Conservation (phyloP, 2,797 vertebrate species). For the Dromococcyx pavoninus region DNA sequence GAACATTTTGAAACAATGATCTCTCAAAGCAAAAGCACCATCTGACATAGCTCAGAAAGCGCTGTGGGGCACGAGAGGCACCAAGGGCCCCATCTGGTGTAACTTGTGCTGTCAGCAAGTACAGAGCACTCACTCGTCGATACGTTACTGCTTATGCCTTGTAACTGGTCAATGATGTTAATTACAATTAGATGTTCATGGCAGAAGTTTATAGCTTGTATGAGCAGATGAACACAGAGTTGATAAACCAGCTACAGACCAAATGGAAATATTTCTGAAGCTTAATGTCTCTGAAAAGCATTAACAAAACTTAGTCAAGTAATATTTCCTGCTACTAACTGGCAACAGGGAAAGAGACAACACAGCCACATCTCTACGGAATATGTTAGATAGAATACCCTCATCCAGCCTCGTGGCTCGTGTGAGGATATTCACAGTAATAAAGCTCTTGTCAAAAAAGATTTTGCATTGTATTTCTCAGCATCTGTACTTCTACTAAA, state of each 20-base stretch:
- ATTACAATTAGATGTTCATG: conserved; percentile 60
- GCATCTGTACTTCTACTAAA: background rate
- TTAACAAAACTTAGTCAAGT: conserved; percentile 36
- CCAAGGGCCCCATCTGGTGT: conserved; percentile 52
- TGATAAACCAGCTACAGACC: conserved; percentile 57
- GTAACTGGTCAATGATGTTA: conserved; percentile 56
- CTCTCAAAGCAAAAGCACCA: conserved; percentile 35
- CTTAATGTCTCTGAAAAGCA: conserved; percentile 60
- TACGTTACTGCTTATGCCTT: conserved; percentile 27
- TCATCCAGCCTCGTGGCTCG: background rate
- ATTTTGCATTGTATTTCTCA: background rate
- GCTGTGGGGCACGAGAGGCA: conserved; percentile 9
- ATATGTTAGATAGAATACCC: background rate
- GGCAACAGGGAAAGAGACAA: conserved; percentile 16
- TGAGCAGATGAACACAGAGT: conserved; percentile 49
- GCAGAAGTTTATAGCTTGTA: conserved; percentile 55
- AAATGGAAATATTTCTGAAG: conserved; percentile 52
- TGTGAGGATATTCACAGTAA: background rate
- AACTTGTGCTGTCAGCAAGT: conserved; percentile 55
- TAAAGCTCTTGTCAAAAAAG: background rate
- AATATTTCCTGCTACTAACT: background rate
- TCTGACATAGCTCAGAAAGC: conserved; percentile 31
- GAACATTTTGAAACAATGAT: background rate
- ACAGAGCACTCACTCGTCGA: conserved; percentile 17
- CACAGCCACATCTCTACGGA: background rate